These are phyloP conservation scores for Rhinopomastus cyanomelas DNA, from an alignment of 2,113 vertebrate genomes.

Conservation along the genomic window DNA sequence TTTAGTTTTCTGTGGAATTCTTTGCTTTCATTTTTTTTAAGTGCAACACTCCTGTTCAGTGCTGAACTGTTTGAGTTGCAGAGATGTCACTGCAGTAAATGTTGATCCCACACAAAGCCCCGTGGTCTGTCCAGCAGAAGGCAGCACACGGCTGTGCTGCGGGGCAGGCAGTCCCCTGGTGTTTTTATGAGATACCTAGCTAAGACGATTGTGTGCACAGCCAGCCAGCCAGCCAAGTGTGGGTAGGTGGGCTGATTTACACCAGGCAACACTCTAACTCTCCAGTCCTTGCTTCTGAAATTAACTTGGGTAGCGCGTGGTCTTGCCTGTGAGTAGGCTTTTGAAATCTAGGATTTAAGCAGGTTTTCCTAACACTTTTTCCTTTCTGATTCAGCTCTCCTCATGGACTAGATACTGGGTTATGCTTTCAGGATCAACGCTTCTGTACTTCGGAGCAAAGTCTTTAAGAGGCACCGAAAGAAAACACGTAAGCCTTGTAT, in stretches of 20 bases:
- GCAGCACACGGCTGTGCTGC: background rate
- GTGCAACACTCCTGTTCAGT: background rate
- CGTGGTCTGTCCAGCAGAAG: background rate
- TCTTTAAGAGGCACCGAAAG: slow-evolving; percentile 91
- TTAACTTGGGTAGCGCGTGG: background rate
- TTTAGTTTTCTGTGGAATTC: background rate
- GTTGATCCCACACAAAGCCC: background rate
- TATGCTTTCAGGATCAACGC: slow-evolving; percentile 86
- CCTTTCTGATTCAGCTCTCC: slow-evolving; percentile 70
- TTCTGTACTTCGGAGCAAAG: slow-evolving; percentile 91
- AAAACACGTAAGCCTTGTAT: slow-evolving; percentile 82
- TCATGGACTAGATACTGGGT: slow-evolving; percentile 92
- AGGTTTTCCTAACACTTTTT: background rate
- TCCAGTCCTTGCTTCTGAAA: background rate
- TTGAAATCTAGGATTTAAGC: background rate
- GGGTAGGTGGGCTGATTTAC: background rate
- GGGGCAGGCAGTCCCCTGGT: background rate
- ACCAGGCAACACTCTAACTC: background rate
- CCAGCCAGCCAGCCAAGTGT: background rate
- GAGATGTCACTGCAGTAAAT: background rate
- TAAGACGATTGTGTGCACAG: background rate
- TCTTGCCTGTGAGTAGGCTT: background rate
- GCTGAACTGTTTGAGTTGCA: background rate
- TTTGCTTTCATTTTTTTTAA: background rate
- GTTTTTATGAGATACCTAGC: background rate